Evolutionary conservation across 2,888 invertebrate species (phyloP), one percentile per base, ranked within the genome.

Genomic region (Anagyrus pseudococci): DNA sequence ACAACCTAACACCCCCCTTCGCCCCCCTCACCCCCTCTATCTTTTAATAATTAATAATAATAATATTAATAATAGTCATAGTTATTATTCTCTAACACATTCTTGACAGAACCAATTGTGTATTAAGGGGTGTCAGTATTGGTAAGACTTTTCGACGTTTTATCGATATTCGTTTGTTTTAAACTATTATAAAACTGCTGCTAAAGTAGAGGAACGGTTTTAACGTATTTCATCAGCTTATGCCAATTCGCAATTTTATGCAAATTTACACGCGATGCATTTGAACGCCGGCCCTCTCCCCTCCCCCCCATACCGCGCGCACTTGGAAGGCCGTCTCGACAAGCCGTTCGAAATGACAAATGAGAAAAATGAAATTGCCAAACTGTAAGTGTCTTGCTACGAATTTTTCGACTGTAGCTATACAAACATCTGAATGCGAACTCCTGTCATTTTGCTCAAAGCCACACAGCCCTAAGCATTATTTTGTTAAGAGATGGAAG

Each of bases 101-200:
- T 33, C 53, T 43, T 23, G 48, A 49, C 62, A 54, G 49, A 58
- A 62, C 53, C 58, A 58, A 62, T 10, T 20, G 13, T 26, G 48
- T 25, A 52, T 62, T 56, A 40, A 50, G 46, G 49, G 26, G 44
- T 56, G 46, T 44, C 20, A 26, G 25, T 43, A 56, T 23, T 44
- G 26, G 44, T 40, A 25, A 46, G 23, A 33, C 46, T 62, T 56
- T 49, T n/a, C 25, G 43, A 33, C 19, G 19, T 52, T 52, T 52
- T 40, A 37, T 52, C 40, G 29, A 29, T 29, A 29, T 29, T 29
- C 29, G 29, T 7, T 29, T 29, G 10, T 29, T 15, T 10, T 40
- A 13, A 40, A 40, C n/a, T 29, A 48, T 48, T 48, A 48, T 29
- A n/a, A 23, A 22, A 46, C 46, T 46, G 29, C 10, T 29, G 10